These are phyloP conservation scores for Phoenicopterus ruber DNA, from an alignment of 2,113 vertebrate genomes.

Conservation along the genomic window DNA sequence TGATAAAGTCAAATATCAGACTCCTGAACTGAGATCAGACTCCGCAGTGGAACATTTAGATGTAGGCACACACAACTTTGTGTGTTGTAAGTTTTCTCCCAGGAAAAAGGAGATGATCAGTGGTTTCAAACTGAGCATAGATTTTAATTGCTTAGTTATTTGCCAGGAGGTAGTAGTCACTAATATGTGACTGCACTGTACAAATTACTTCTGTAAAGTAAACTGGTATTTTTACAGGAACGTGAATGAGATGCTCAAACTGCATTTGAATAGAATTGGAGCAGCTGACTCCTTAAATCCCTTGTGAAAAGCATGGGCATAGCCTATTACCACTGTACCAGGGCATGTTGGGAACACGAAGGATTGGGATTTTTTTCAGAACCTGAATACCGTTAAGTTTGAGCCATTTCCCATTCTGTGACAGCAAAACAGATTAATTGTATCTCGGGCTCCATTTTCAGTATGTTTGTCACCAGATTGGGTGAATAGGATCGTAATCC, in stretches of 20 bases:
- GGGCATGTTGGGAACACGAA: neutral
- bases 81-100: conserved; percentile 25
- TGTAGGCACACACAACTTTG: neutral
- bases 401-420: conserved; percentile 12
- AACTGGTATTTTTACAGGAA: conserved; percentile 6
- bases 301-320: neutral
- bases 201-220: neutral
- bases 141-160: conserved; percentile 49
- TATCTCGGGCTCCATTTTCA: neutral
- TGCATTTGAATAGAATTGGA: conserved; percentile 1
- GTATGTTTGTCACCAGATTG: conserved; percentile 49
- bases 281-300: conserved; percentile 11
- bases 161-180: neutral
- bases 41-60: neutral
- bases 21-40: neutral
- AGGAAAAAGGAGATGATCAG: conserved; percentile 8
- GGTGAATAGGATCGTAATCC: conserved; percentile 68
- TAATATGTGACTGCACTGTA: neutral
- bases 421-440: conserved; percentile 51
- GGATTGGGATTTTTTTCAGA: neutral
- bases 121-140: neutral
- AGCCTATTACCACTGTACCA: neutral
- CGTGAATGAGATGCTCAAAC: neutral
- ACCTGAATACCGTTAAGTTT: neutral
- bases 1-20: conserved; percentile 34